Conservation (phyloP, 1,140 invertebrate species). For the Heliconius congener region DNA sequence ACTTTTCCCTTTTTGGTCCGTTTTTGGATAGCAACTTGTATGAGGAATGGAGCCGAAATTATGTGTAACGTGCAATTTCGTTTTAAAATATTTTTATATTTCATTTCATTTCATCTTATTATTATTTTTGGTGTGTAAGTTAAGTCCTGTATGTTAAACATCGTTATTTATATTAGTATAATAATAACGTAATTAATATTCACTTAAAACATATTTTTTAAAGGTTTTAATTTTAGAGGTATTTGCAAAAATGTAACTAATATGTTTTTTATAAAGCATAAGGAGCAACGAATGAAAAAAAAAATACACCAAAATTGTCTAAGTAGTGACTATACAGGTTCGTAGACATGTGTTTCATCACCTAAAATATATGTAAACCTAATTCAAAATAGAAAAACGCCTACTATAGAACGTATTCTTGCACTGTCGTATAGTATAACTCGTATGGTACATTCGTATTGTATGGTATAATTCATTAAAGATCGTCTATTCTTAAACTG, state of each 20-base stretch:
- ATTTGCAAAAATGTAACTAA: neutral
- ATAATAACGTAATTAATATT: neutral
- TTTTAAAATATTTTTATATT: neutral
- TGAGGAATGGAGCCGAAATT: conserved; percentile 43
- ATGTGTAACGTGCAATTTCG: neutral
- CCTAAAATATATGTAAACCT: conserved; percentile 20
- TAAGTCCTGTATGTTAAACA: no score
- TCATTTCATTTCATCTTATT: neutral
- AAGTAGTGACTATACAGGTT: neutral
- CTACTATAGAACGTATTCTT: neutral
- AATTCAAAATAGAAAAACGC: neutral
- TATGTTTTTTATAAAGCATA: no score
- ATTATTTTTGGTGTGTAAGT: neutral
- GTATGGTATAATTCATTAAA: neutral
- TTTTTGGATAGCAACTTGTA: conserved; percentile 45
- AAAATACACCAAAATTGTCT: neutral
- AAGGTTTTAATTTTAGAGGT: neutral
- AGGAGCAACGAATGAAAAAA: neutral
- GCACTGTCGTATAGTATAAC: neutral
- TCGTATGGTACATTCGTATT: neutral
- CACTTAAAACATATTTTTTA: neutral
- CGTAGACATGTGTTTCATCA: conserved; percentile 69
- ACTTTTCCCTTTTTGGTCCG: conserved; percentile 56
- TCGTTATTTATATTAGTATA: neutral
- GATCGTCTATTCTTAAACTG: no score